Base-by-base conservation (phyloP, 2,113 vertebrate genomes). In the Melanocharis versteri region DNA sequence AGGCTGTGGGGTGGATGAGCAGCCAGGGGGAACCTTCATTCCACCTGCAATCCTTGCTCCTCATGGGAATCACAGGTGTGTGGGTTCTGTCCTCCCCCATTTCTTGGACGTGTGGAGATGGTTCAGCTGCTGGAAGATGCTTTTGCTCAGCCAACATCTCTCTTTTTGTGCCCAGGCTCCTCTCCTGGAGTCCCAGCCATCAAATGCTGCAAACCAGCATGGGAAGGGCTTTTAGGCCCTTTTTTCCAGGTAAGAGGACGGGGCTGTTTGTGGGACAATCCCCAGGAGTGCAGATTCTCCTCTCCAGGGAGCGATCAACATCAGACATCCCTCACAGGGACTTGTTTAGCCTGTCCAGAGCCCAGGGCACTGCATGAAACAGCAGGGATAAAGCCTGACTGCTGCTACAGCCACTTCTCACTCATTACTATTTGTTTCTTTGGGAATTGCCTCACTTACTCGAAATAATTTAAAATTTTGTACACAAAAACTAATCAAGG, bases 401-500 rank as follows among this genome's bases (percentile, higher is more conserved):
- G 62, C 80, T 71, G 50, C 75, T 13, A 2, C 70, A 76, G 58
- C 26, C 60, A 9, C 33, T 70, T 23, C 50, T 45, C 33, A 3
- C 66, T 84, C 24, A 27, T 54, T 11, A 21, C 62, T 83, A 62
- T 93, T 96, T 94, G 91, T 92, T 95, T 94, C 96, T 73, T 73
- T 28, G 72, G 92, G 93, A 97, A 93, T 75, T 92, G 94, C 95
- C 80, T 87, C 83, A 31, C 83, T 93, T 92, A 94, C 70, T 95
- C 13, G n/a, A 94, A 95, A 93, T 95, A 87, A 96, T 95, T 95
- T 84, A 83, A 86, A 81, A 78, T 95, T 81, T 92, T 95, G 72
- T 95, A 97, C 93, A 97, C 91, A 97, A 96, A 93, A 95, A 15
- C 95, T 94, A 81, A 97, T 97, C 95, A 97, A 93, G 94, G 91